These are phyloP conservation scores for Neodiprion pinetum DNA, from an alignment of 1,140 invertebrate species.

Conservation along the genomic window DNA sequence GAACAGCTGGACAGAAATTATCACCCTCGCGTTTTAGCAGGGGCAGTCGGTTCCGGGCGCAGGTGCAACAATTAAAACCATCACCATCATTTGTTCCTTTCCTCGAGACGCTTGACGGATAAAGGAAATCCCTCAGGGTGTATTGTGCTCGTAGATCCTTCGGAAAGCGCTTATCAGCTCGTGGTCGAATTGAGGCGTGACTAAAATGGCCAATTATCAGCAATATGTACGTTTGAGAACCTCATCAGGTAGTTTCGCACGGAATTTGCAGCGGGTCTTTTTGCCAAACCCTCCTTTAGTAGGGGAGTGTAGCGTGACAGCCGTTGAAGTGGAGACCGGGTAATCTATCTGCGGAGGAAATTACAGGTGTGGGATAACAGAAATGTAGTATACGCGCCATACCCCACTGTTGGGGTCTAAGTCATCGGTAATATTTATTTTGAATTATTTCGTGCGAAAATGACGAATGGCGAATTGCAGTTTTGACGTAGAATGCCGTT, in stretches of 20 bases:
- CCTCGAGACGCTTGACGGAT: neutral
- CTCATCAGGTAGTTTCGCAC: too few species aligned
- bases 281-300: too few species aligned
- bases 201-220: too few species aligned
- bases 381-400: too few species aligned
- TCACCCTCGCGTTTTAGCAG: conserved; percentile 4
- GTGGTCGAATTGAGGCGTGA: too few species aligned
- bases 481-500: conserved; percentile 24
- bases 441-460: conserved; percentile 49
- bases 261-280: too few species aligned
- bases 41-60: neutral
- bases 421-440: conserved; percentile 39
- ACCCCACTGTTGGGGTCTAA: too few species aligned
- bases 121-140: neutral
- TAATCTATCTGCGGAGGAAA: too few species aligned
- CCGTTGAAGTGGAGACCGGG: too few species aligned
- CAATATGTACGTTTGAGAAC: too few species aligned
- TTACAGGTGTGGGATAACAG: too few species aligned
- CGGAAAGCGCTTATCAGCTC: neutral
- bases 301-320: too few species aligned
- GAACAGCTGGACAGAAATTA: conserved; percentile 2
- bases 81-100: neutral
- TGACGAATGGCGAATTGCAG: conserved; percentile 32
- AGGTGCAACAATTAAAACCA: conserved; percentile 7
- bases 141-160: neutral